Evolutionary conservation across 2,888 invertebrate genomes (phyloP).

Genomic region (Dryadula phaetusa): DNA sequence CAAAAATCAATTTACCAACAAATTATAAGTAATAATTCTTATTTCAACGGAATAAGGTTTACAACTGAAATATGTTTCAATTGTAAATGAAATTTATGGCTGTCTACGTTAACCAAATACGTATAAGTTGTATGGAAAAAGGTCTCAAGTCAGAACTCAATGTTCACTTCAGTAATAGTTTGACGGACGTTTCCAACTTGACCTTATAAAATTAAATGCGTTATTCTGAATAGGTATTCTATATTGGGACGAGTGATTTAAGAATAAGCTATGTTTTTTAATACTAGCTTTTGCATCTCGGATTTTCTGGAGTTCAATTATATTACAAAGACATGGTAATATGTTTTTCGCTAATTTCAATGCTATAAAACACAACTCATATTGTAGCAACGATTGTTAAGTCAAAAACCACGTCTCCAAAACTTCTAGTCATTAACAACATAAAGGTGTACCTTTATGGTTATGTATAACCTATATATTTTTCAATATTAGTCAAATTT

Average conservation of each 20-base stretch:
- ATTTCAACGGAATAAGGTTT: constrained; percentile 40
- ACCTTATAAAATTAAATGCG: constrained; percentile 35
- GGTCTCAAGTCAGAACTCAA: constrained; percentile 36
- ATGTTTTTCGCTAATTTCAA: background rate
- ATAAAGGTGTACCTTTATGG: too few relatives aligned
- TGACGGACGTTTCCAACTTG: constrained; percentile 42
- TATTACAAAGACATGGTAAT: too few relatives aligned
- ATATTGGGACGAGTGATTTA: constrained; percentile 31
- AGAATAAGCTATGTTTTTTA: constrained; percentile 10
- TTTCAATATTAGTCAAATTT: too few relatives aligned
- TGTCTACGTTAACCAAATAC: constrained; percentile 60
- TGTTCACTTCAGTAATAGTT: constrained; percentile 40
- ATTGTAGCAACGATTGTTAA: background rate
- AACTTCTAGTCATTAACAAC: too few relatives aligned
- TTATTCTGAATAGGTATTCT: constrained; percentile 27
- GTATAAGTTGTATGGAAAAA: constrained; percentile 53
- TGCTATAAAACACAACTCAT: background rate
- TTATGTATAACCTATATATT: too few relatives aligned
- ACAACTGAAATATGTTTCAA: constrained; percentile 30
- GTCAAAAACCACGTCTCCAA: background rate
- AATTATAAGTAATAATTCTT: constrained; percentile 43
- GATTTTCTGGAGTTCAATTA: background rate
- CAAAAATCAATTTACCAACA: constrained; percentile 35
- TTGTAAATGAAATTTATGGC: constrained; percentile 8
- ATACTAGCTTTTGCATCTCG: background rate